Evolutionary conservation across 1,140 invertebrate species (phyloP).

Genomic region (Drosophila gunungcola): DNA sequence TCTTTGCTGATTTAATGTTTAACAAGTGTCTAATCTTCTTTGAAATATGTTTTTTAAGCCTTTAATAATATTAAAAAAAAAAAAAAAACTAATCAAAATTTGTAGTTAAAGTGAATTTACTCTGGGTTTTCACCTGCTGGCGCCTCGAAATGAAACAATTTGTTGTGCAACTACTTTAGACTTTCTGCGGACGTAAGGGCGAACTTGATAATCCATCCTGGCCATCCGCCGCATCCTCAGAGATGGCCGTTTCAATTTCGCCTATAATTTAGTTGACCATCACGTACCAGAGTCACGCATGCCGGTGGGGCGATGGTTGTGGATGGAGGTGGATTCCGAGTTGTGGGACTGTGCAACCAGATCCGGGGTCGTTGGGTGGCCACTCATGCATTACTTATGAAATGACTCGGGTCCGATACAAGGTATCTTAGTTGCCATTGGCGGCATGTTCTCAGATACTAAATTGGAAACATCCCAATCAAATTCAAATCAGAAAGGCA

Average conservation of each 20-base stretch:
- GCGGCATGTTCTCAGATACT: conserved; percentile 43
- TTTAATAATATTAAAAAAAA: too few relatives aligned
- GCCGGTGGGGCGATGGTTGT: conserved; percentile 10
- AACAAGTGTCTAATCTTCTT: too few relatives aligned
- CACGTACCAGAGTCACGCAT: conserved; percentile 73
- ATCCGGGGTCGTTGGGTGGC: conserved; percentile 43
- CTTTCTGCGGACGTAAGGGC: not conserved
- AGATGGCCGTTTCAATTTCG: conserved; percentile 53
- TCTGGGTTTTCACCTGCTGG: not conserved
- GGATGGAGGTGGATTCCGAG: not conserved
- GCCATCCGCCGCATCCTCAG: conserved; percentile 9
- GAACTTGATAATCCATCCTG: conserved; percentile 8
- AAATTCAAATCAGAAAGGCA: conserved; percentile 40
- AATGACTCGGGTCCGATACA: conserved; percentile 33
- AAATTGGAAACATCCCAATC: conserved; percentile 48
- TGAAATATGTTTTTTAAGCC: too few relatives aligned
- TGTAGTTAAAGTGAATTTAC: too few relatives aligned
- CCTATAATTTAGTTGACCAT: conserved; percentile 77
- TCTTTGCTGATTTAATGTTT: too few relatives aligned
- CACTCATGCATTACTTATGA: conserved; percentile 79
- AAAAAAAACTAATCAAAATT: too few relatives aligned
- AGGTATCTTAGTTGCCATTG: conserved; percentile 48
- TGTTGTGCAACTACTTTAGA: conserved; percentile 27
- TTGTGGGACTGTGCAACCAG: conserved; percentile 46
- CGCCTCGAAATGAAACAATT: conserved; percentile 52